Base-by-base conservation (phyloP, 2,113 vertebrate genomes). In the Semicossyphus pulcher region DNA sequence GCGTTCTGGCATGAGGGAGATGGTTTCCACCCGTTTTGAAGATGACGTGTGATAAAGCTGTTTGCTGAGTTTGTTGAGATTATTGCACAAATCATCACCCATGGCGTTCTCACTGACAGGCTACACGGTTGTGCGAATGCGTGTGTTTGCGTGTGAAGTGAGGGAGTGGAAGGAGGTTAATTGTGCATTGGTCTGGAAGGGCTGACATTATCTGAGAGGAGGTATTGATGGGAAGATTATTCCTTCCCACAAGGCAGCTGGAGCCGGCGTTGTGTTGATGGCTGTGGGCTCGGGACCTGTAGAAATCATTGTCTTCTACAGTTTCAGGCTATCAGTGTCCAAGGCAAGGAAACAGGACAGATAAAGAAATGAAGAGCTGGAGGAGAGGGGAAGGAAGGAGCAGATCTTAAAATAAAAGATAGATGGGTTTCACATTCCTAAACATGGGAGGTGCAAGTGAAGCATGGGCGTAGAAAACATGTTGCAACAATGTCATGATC, bases 181-280 rank as follows among this genome's bases (percentile, higher is more conserved):
- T 61, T 62, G 65, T 61, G 70, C 66, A 66, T 4, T 23, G 54
- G 60, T 58, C 23, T 67, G 66, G 75, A 70, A 71, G 69, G 47
- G 1, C 64, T 75, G 64, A 78, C 75, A 60, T 78, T 70, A 78
- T 70, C 64, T 56, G 34, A 45, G 47, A 56, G 54, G 59, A 78
- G 23, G 54, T 65, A 65, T 78, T 66, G 41, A 73, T 64, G 74
- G 18, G 12, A 58, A 23, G 54, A 71, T 45, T 72, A 61, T 26
- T 42, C 18, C 56, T 45, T 45, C 32, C 66, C 21, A 18, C 25
- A 62, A 58, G 47, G 66, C 0, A 60, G 47, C 48, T 36, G 37
- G 20, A 42, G 51, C 31, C 18, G 6, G 0, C 21, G 7, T 25
- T 64, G 45, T 32, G 60, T 21, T 8, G 32, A 56, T 52, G 37